Conservation (phyloP, 2,113 vertebrate species). For the Oreotrochilus melanogaster region DNA sequence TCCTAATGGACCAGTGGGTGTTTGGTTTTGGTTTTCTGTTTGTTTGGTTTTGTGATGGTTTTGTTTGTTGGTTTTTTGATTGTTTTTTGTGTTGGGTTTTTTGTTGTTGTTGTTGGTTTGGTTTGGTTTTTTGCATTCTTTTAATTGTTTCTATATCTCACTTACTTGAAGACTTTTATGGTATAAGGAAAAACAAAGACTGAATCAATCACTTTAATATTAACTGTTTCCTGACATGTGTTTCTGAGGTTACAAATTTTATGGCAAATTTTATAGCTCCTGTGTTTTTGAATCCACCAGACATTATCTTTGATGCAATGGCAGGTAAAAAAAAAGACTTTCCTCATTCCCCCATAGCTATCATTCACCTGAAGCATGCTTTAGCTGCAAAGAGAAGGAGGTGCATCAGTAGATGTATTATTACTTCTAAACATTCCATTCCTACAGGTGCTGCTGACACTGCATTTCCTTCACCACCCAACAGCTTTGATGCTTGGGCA, state of each 20-base stretch:
- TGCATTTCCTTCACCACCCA: background rate
- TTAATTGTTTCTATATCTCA: background rate
- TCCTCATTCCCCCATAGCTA: background rate
- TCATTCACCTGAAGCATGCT: background rate
- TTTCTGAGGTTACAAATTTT: background rate
- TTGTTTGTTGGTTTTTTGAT: too few relatives aligned
- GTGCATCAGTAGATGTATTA: background rate
- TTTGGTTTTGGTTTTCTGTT: too few relatives aligned
- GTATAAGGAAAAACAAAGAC: background rate
- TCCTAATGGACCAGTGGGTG: background rate
- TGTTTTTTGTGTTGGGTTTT: too few relatives aligned
- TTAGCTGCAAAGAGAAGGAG: background rate
- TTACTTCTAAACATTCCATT: background rate
- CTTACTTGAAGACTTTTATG: background rate
- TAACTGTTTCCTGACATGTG: background rate
- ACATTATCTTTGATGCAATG: background rate
- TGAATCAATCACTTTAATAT: background rate
- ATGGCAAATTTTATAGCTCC: background rate
- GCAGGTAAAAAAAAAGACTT: background rate
- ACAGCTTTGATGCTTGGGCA: background rate
- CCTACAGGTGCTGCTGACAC: constrained; percentile 1
- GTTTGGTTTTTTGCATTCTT: background rate
- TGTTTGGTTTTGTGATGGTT: too few relatives aligned
- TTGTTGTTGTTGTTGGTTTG: too few relatives aligned
- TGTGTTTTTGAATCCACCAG: background rate